Conservation (phyloP, 1,140 invertebrate species). For the Euborellia annulipes region DNA sequence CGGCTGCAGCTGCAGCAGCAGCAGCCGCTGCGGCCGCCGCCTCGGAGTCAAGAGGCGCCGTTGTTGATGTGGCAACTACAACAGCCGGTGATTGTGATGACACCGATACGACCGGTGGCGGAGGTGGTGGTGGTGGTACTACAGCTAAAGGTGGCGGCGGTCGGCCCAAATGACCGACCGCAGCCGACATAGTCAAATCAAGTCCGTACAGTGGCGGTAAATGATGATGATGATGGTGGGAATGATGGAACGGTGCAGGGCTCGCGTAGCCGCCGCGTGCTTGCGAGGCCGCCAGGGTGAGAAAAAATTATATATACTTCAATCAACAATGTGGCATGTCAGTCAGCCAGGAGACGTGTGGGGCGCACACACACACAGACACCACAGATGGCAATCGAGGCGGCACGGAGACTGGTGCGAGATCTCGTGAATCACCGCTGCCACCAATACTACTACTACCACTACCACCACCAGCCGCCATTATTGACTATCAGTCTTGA, state of each 20-base stretch:
- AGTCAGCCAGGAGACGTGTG: too few species aligned
- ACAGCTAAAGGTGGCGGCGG: constrained; percentile 12
- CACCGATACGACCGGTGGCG: constrained; percentile 17
- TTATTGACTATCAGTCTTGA: constrained; percentile 17
- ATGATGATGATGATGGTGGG: too few species aligned
- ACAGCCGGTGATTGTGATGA: constrained; percentile 18
- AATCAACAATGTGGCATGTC: too few species aligned
- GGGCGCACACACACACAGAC: too few species aligned
- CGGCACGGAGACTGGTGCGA: too few species aligned
- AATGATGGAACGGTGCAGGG: too few species aligned
- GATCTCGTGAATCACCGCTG: constrained; percentile 25
- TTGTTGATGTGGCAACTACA: constrained; percentile 27
- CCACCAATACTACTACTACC: constrained; percentile 17
- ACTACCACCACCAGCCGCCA: constrained; percentile 21
- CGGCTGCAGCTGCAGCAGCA: constrained; percentile 21
- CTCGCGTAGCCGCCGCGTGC: too few species aligned
- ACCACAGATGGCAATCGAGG: too few species aligned
- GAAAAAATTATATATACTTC: too few species aligned
- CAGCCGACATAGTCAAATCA: constrained; percentile 29
- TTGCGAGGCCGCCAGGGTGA: too few species aligned
- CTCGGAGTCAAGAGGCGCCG: constrained; percentile 20
- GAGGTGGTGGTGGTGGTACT: constrained; percentile 9
- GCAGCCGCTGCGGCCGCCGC: constrained; percentile 17
- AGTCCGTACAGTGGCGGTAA: too few species aligned
- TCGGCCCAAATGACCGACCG: constrained; percentile 19